Evolutionary conservation across 1,140 invertebrate genomes (phyloP), one percentile per base, ranked within the genome.

Genomic region (Trachymyrmex septentrionalis): DNA sequence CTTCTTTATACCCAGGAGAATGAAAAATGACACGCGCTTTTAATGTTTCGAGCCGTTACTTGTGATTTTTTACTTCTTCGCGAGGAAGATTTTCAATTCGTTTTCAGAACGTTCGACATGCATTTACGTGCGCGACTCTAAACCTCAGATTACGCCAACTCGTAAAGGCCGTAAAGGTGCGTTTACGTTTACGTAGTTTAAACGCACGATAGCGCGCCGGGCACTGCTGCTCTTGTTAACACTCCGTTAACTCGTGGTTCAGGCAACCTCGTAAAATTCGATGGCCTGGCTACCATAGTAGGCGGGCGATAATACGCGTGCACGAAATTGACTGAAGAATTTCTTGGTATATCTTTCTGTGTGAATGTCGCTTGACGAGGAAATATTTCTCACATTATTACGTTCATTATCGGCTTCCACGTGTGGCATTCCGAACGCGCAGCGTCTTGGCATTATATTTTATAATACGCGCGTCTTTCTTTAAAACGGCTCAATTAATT

Each of bases 191-290:
- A 84, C 85, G 87, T 76, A 55, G 81, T 66, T 75, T 63, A 66
- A 86, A 27, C 50, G 80, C 86, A 59, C 73, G 77, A 86, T 77
- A 82, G 88, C 67, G 86, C 88, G n/a, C n/a, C n/a, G 76, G 59
- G 88, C 67, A 71, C 78, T 55, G 86, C 77, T 66, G 71, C 86
- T 85, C 84, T 78, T 88, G 89, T 90, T 91, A 91, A 91, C 90
- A 87, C 86, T 59, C 81, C 86, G 89, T 87, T 90, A 86, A 88
- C 81, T 69, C 81, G 80, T 34, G 67, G 57, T 86, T 80, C 81
- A 69, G 71, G 85, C 80, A 80, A 30, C 59, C 80, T 90, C 88
- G 86, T 90, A 86, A 90, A 87, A 61, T 72, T 82, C 53, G 57
- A 57, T 57, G 67, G 55, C 81, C 50, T 69, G 59, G 34, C 72